Base-by-base conservation (phyloP, 2,797 vertebrate genomes). In the Neosilurus mollespiculum region DNA sequence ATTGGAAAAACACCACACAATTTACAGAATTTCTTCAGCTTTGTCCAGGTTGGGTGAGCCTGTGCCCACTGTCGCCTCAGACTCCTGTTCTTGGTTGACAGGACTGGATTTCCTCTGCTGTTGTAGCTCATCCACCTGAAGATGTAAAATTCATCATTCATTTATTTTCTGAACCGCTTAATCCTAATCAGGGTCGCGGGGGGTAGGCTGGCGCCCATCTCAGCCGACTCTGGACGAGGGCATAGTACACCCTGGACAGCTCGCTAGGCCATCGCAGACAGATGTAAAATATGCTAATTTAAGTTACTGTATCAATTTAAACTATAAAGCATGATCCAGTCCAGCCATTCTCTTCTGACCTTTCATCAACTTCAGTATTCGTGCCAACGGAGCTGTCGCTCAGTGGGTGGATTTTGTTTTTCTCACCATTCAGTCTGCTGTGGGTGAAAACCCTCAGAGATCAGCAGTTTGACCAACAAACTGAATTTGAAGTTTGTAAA, bases 351-450 rank as follows among this genome's bases (percentile, higher is more conserved):
- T 70, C 51, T 73, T 73, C 24, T 73, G 70, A 24, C 49, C 49
- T 72, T 20, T 53, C 70, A 54, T 24, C 67, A 56, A 18, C 24
- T 73, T 54, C 10, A 4, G 4, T 66, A 14, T 14, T 69, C 10
- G 16, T 22, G 18, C 34, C 66, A 15, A 37, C 66, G 20, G 34
- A 20, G 10, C 16, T 69, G 37, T 18, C 15, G 0, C 16, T 20
- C 53, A 34, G 72, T 75, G 58, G 18, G 7, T 56, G 53, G 54
- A 30, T 73, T 73, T 73, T 56, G 71, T 73, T 56, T 73, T 56
- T 30, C 18, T 51, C 24, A 30, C 71, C 71, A 54, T 54, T 26
- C 15, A 9, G 8, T 54, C 12, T 43, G 56, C 43, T 43, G 56
- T 43, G 12, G 5, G 18, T 58, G 54, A 20, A 34, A 22, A 61